Base-by-base conservation (phyloP, 2,888 invertebrate genomes). In the Embidobia sp. region DNA sequence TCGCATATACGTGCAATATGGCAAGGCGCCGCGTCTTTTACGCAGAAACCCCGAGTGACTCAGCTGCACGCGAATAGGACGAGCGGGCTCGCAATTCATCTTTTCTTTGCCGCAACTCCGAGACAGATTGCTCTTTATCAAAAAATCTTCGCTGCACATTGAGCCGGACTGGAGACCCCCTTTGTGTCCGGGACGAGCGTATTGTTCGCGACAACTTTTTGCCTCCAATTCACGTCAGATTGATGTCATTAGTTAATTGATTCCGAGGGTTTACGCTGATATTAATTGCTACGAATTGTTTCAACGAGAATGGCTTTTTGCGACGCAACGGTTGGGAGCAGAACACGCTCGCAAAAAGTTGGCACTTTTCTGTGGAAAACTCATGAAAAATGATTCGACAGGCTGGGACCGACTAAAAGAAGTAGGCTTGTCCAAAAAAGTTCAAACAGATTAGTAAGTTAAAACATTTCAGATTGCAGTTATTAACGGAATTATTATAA, bases 1-100 rank as follows among this genome's bases (percentile, higher is more conserved):
- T 44, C 46, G 16, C 35, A 29, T 29, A 5, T 10, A 51, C 49
- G 64, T 33, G 33, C 49, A 49, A 49, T 63, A 40, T 49, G 40
- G 63, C 40, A 18, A 61, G 35, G 48, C 16, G 48, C 26, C 29
- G 49, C 31, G 37, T n/a, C n/a, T 42, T 66, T 46, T 55, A 55
- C 44, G 35, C 19, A 67, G 66, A 67, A 67, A 46, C 27, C n/a
- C 48, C 1, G n/a, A 19, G 46, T 67, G 66, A 67, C 49, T 66
- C 66, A 67, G 55, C 46, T 37, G 19, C 46, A 7, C 37, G 66
- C 40, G 44, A 66, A 53, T 66, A 51, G 51, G 49, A 42, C 26
- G 27, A 33, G 13, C 44, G 27, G 33, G 22, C 42, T 42, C 19
- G 51, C 51, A 18, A 53, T 66, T 66, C 64, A 66, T 66, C 64